Evolutionary conservation across 35 echinoderm and acorn worm species (phyloP), one percentile per base, ranked within the genome.

Genomic region (Ophiothrix spiculata): DNA sequence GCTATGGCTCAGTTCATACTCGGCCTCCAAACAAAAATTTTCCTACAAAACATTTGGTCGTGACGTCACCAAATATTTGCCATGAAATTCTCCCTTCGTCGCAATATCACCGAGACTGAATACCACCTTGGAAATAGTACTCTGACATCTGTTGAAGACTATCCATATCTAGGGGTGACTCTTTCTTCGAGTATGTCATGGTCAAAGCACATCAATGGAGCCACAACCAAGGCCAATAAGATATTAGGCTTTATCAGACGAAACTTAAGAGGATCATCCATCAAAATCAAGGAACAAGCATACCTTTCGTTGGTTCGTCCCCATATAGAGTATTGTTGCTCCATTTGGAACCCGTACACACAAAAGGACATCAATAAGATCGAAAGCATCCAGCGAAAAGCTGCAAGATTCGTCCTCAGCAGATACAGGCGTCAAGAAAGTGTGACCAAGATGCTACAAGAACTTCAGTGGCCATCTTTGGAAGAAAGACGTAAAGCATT

Each of bases 291-390:
- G 25, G 49, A 74, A 69, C 56, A 75, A 49, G 63, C 64, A 8
- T 75, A 85, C 17, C 4, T 73, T 23, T 69, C 49, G 15, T 56
- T 88, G 25, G 87, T 88, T 12, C 29, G 87, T 16, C 87, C 87
- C 35, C 78, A 81, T 35, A 31, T 82, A 14, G 87, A 75, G 32
- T 88, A 88, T 79, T 81, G 87, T 35, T 73, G 87, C 79, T 29
- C 77, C n/a, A 78, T 81, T 21, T 88, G 87, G 87, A 82, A 81
- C 78, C 37, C 33, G 25, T 25, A 84, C 56, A 85, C n/a, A n/a
- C n/a, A n/a, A n/a, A n/a, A n/a, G n/a, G n/a, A n/a, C n/a, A n/a
- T n/a, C n/a, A n/a, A n/a, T n/a, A n/a, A n/a, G n/a, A n/a, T n/a
- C n/a, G n/a, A n/a, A n/a, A n/a, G n/a, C n/a, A n/a, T n/a, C n/a